A percentile compares a stretch with the other conserved stretches of the same genome.
These are phyloP conservation scores for Pachymerium ferrugineum DNA, from an alignment of 2,888 invertebrate genomes.

Conservation along the genomic window DNA sequence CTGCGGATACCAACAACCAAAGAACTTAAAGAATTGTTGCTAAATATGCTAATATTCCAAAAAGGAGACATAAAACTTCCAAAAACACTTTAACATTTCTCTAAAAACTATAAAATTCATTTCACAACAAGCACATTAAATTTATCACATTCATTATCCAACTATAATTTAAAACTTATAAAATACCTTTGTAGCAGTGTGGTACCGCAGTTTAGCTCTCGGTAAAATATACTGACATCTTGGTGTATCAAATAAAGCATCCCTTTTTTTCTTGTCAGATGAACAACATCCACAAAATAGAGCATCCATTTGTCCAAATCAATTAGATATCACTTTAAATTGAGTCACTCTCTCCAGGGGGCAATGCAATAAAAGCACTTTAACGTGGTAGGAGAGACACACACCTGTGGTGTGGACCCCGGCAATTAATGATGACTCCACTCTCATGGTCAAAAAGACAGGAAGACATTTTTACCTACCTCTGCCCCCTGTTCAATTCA, in stretches of 20 bases:
- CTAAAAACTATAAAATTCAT: no score
- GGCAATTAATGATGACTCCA: background rate
- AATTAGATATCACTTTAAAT: constrained; percentile 6
- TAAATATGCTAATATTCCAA: no score
- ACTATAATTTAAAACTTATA: no score
- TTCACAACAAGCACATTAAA: no score
- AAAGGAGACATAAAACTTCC: no score
- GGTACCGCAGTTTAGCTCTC: background rate
- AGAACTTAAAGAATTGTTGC: background rate
- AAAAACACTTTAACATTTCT: no score
- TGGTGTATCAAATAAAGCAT: background rate
- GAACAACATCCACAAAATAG: constrained; percentile 11
- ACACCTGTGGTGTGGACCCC: background rate
- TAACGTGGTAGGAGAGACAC: background rate
- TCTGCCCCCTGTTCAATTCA: background rate
- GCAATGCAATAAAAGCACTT: background rate
- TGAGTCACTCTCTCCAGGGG: background rate
- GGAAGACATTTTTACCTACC: constrained; percentile 10
- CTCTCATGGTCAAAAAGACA: constrained; percentile 14
- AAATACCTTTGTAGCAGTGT: background rate
- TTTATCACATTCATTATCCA: no score
- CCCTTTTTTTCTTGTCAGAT: background rate
- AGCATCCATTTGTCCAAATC: background rate
- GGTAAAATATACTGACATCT: constrained; percentile 13
- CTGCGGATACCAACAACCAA: background rate